Base-by-base conservation (phyloP, 2,888 invertebrate genomes). In the Asteroscopus sphinx region DNA sequence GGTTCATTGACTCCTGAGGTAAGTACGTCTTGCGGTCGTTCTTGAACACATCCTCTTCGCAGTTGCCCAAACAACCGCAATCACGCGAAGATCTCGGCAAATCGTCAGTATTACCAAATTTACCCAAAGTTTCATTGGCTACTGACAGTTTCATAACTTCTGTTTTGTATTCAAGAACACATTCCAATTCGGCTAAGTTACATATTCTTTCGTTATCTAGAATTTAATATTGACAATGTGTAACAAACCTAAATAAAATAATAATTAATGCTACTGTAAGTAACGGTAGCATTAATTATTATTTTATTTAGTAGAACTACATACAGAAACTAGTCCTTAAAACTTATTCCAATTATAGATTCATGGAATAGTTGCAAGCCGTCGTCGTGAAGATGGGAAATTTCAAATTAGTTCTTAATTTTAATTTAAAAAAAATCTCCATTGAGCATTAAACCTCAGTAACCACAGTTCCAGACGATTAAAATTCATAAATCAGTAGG, bases 191-290 rank as follows among this genome's bases (percentile, higher is more conserved):
- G 0, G 75, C 73, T 37, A 93, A 59, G 45, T 82, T 82, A 63
- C 94, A 94, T 13, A 90, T 79, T 62, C 80, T 83, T 76, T 94
- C 94, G 52, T 81, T 65, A 44, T 76, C 94, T 94, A 76, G 30
- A 80, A 74, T 40, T 13, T 26, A 16, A 7, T 36, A 28, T 8
- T 28, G 8, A 28, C 9, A 28, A 28, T n/a, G n/a, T n/a, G n/a
- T n/a, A n/a, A n/a, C n/a, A n/a, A n/a, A n/a, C n/a, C n/a, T n/a
- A n/a, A n/a, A n/a, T n/a, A n/a, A n/a, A n/a, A n/a, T 21, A 21
- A 12, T 1, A 21, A 28, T 36, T 16, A 36, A 9, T n/a, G n/a
- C n/a, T 11, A 28, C n/a, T n/a, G n/a, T n/a, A n/a, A n/a, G n/a
- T n/a, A n/a, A n/a, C n/a, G n/a, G n/a, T n/a, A n/a, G n/a, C n/a